Evolutionary conservation across 2,888 invertebrate species (phyloP), one percentile per base, ranked within the genome.

Genomic region (Cordilura impudica): DNA sequence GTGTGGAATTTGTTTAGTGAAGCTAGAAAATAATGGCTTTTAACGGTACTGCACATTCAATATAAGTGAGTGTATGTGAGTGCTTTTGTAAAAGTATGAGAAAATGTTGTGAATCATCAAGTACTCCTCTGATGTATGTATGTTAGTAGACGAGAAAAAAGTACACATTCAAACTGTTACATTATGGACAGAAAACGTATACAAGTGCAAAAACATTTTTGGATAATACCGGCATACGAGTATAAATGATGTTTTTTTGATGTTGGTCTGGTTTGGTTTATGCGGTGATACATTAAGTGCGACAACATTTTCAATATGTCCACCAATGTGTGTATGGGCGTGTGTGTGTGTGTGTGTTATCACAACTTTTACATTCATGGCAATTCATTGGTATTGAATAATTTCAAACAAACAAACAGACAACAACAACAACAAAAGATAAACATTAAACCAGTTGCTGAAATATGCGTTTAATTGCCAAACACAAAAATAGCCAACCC

Each of bases 371-470:
- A 69, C 71, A 71, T 65, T 66, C 71, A 66, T 53, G 65, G 65
- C 71, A 65, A 70, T 77, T 65, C 69, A 56, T 47, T 47, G 47
- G 65, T 49, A 63, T 76, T 63, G 56, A 67, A 77, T 60, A 60
- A 72, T 71, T 53, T 56, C 35, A 18, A 14, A 35, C 56, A 29
- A 12, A 21, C 10, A n/a, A 23, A 6, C 51, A 6, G 6, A 6
- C 26, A 12, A 39, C 29, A 56, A 7, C 31, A 10, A 10, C 23
- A 21, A 8, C 56, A 31, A 4, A 21, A 31, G 6, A 26, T 14
- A 26, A 26, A 29, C 14, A 26, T 14, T 21, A 56, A 56, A 35
- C 35, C 35, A 35, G 56, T 19, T 56, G 35, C 35, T 35, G 35
- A 56, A 56, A 56, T 56, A 56, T 56, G 19, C 19, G 16, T 21